Conservation (phyloP, 2,888 invertebrate species). For the Drosophila rubida region DNA sequence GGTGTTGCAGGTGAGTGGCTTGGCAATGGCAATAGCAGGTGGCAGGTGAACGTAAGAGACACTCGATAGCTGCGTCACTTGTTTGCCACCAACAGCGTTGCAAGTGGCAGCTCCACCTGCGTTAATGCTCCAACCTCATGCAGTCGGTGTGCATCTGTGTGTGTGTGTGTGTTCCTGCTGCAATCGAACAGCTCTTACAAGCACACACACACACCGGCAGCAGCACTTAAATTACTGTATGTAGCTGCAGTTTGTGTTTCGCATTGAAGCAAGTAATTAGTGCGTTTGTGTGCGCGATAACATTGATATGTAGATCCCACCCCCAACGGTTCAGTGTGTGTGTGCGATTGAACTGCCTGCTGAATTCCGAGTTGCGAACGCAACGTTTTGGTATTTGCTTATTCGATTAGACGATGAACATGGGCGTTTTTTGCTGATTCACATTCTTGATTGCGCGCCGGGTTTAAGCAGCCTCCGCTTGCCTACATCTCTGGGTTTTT, state of each 20-base stretch:
- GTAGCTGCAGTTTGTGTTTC: conserved; percentile 23
- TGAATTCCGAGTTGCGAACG: conserved; percentile 19
- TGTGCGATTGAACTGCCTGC: background rate
- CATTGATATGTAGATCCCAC: conserved; percentile 24
- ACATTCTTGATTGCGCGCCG: conserved; percentile 7
- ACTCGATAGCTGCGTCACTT: conserved; percentile 45
- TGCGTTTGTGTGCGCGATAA: conserved; percentile 44
- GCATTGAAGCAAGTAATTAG: conserved; percentile 44
- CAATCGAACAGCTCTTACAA: conserved; percentile 27
- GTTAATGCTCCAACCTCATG: conserved; percentile 44
- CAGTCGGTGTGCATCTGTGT: background rate
- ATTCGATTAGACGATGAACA: conserved; percentile 46
- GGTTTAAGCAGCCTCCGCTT: background rate
- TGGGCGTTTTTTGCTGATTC: conserved; percentile 27
- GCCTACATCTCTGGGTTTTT: background rate
- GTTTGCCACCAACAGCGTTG: conserved; percentile 31
- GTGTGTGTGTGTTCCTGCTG: background rate
- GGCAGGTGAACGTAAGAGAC: background rate
- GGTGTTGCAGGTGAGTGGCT: background rate
- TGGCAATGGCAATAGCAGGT: too few species aligned
- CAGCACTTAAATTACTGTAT: background rate
- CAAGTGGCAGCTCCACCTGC: conserved; percentile 51
- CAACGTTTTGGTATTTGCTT: conserved; percentile 34
- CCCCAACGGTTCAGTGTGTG: background rate
- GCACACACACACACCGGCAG: background rate